Evolutionary conservation across 2,113 vertebrate species (phyloP), one percentile per base, ranked within the genome.

Genomic region (Laticauda colubrina): DNA sequence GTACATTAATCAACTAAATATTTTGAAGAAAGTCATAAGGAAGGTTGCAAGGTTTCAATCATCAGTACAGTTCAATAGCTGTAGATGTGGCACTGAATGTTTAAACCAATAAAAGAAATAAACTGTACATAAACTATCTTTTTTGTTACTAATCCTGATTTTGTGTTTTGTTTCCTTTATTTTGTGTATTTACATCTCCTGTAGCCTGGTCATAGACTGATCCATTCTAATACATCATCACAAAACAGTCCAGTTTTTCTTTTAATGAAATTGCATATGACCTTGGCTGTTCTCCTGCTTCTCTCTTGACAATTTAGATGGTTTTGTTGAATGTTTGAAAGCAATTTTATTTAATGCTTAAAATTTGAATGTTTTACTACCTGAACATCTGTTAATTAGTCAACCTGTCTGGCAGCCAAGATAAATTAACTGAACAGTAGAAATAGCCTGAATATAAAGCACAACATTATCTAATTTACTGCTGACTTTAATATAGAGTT

Each of bases 311-410:
- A 3, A 94, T 96, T 94, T 20, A 3, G 0, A 26, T 43, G 88
- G 2, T 92, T 94, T 95, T 86, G 64, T 93, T 90, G 12, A 55
- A 89, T 75, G 94, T 10, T 91, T 93, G 14, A 6, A 85, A 9
- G 6, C 24, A 95, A 91, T 94, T 93, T 91, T 94, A 91, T 89
- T 92, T 93, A 21, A 61, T 87, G 57, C 1, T 95, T 94, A 24
- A 92, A 96, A 4, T 43, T 51, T 91, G 85, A 95, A 90, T 92
- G 91, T 87, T 95, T 95, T 95, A 59, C 43, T 93, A 91, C 45
- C 85, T 61, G 21, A 94, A 94, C 24, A 91, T 94, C 24, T 93
- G 75, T 43, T 95, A 95, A 94, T 94, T 94, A 94, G 75, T 61
- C 88, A 93, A 15, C 89, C 85, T 93, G 26, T 94, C 14, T 93